phyloP scores from a whole-genome alignment of 2,888 invertebrate genomes.

The Stenurella melanura region DNA sequence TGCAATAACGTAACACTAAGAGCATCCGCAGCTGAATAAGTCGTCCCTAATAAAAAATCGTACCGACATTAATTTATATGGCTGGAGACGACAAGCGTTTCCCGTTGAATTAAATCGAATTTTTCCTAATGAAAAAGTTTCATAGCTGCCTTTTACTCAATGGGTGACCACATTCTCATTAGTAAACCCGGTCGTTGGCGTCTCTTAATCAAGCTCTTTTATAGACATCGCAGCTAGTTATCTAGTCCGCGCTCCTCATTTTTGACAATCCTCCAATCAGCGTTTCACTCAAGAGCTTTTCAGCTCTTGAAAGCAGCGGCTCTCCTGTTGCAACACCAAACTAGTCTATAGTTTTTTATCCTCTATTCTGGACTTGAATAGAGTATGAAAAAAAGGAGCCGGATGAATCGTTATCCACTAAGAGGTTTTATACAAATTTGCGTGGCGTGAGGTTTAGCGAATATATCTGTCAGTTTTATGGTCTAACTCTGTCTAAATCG shows the following conservation, averaged over 20 bases:
- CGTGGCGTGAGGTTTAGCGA: not conserved
- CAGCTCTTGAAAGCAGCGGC: slow-evolving; percentile 3
- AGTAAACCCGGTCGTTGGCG: slow-evolving; percentile 4
- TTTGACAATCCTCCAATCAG: slow-evolving; percentile 7
- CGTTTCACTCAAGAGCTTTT: slow-evolving; percentile 6
- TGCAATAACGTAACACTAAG: not conserved
- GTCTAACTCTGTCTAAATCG: too few relatives aligned
- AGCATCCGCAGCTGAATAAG: not conserved
- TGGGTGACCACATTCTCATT: slow-evolving; percentile 7
- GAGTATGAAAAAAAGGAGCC: not conserved
- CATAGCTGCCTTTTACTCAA: slow-evolving; percentile 7
- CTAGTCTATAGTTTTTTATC: slow-evolving; percentile 1
- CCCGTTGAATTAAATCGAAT: slow-evolving; percentile 4
- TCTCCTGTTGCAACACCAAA: slow-evolving; percentile 2
- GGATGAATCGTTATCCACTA: not conserved
- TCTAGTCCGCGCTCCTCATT: slow-evolving; percentile 7
- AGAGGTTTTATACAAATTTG: not conserved
- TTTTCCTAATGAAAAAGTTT: slow-evolving; percentile 4
- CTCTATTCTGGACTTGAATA: not conserved
- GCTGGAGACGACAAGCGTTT: not conserved
- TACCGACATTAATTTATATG: not conserved
- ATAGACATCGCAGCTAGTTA: slow-evolving; percentile 1
- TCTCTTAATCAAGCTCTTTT: slow-evolving; percentile 7
- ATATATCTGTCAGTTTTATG: not conserved
- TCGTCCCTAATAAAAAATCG: not conserved